Evolutionary conservation across 2,113 vertebrate species (phyloP).

Genomic region (Galbula dea): DNA sequence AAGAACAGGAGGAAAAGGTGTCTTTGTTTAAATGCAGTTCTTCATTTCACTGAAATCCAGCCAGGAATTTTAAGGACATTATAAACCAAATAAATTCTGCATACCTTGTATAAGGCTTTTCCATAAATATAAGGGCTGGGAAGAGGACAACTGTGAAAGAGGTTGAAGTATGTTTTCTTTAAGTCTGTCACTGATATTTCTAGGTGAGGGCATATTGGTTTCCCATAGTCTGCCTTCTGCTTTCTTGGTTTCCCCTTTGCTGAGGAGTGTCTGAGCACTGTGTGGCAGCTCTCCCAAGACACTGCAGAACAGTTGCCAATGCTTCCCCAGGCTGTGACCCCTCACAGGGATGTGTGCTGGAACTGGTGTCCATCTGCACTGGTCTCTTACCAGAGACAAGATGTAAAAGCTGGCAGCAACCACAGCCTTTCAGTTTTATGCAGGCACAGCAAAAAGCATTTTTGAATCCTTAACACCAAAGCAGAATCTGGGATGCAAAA

Average conservation of each 20-base stretch:
- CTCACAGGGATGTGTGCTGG: accelerated
- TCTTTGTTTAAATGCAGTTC: neutral
- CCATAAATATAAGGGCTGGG: neutral
- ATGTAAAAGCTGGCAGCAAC: neutral
- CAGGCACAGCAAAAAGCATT: neutral
- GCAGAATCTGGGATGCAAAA: neutral
- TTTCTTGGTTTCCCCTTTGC: neutral
- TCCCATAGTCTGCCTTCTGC: neutral
- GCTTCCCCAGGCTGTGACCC: neutral
- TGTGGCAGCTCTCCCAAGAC: neutral
- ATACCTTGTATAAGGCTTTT: neutral
- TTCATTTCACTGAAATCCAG: neutral
- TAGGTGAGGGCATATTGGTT: neutral
- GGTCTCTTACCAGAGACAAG: neutral
- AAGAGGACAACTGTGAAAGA: neutral
- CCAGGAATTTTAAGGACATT: neutral
- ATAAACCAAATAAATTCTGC: neutral
- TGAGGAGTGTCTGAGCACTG: accelerated
- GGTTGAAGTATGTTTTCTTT: neutral
- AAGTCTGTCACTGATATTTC: neutral
- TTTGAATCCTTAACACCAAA: neutral
- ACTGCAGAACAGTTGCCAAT: accelerated
- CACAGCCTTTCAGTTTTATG: neutral
- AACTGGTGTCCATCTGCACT: neutral
- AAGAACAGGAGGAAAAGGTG: neutral